Evolutionary conservation across 1,140 invertebrate species (phyloP).

Genomic region (Limonius californicus): DNA sequence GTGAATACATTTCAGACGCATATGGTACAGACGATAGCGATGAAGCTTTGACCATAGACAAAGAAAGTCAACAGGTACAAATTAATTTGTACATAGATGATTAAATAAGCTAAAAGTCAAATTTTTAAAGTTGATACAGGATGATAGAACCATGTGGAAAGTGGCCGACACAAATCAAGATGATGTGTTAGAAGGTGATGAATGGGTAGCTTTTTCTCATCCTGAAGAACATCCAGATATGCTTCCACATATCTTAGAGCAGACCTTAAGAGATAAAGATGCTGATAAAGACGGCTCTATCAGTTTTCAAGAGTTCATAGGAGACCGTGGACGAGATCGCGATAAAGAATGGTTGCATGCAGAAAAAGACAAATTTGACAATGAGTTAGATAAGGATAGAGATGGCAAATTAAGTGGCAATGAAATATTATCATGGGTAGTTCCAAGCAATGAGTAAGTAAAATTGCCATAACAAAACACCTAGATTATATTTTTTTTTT

Average conservation of each 20-base stretch:
- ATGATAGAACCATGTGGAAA: slow-evolving; percentile 84
- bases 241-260: slow-evolving; percentile 77
- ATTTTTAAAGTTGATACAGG: slow-evolving; percentile 58
- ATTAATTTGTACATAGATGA: neutral
- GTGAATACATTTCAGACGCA: slow-evolving; percentile 79
- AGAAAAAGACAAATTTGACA: slow-evolving; percentile 89
- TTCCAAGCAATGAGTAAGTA: slow-evolving; percentile 86
- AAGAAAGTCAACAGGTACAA: slow-evolving; percentile 1
- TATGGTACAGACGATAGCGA: slow-evolving; percentile 64
- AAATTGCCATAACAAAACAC: neutral
- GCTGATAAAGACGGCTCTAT: slow-evolving; percentile 76
- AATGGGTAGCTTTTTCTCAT: slow-evolving; percentile 88
- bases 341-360: slow-evolving; percentile 77
- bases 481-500: neutral
- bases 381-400: slow-evolving; percentile 82
- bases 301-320: slow-evolving; percentile 79
- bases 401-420: slow-evolving; percentile 75
- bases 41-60: neutral
- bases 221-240: slow-evolving; percentile 91
- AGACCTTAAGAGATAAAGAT: slow-evolving; percentile 84
- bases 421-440: slow-evolving; percentile 86
- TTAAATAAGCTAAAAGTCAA: neutral
- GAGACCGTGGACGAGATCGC: slow-evolving; percentile 66
- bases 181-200: slow-evolving; percentile 68
- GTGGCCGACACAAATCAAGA: slow-evolving; percentile 85